These are phyloP conservation scores for Spondyliosoma cantharus DNA, from an alignment of 2,797 vertebrate genomes.

Conservation along the genomic window DNA sequence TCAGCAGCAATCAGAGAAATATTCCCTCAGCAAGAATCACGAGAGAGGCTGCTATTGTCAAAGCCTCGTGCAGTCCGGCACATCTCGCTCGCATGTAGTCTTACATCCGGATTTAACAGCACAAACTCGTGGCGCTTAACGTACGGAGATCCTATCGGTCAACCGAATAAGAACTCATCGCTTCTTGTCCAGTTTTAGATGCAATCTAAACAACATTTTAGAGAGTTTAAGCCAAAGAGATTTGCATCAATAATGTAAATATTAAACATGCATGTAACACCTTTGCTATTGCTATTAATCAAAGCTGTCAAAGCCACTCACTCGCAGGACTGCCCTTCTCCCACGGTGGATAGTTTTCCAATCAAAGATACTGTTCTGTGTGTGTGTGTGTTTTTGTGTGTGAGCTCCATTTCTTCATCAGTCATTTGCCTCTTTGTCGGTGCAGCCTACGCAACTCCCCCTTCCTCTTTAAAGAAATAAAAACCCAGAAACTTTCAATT, in stretches of 20 bases:
- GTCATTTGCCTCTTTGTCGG: too few species aligned
- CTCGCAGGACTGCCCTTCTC: too few species aligned
- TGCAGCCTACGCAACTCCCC: too few species aligned
- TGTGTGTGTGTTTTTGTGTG: too few species aligned
- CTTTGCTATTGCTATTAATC: too few species aligned
- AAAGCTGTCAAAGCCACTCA: too few species aligned
- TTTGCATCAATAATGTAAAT: background rate
- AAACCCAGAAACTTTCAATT: too few species aligned
- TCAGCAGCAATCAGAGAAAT: conserved; percentile 4
- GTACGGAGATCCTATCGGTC: background rate
- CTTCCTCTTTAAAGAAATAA: too few species aligned
- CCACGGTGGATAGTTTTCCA: too few species aligned
- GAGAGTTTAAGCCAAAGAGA: too few species aligned
- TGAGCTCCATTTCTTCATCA: too few species aligned
- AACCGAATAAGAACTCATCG: background rate
- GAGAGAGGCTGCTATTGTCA: background rate
- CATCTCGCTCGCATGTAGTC: background rate
- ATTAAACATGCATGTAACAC: background rate
- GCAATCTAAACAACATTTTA: conserved; percentile 1
- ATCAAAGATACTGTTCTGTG: too few species aligned
- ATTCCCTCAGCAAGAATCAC: conserved; percentile 1
- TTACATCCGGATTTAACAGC: background rate
- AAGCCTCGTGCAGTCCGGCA: background rate
- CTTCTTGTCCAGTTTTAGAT: conserved; percentile 2
- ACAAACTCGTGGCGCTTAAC: background rate